These are phyloP conservation scores for Neuroterus valhalla DNA, from an alignment of 1,140 invertebrate genomes.

Conservation along the genomic window DNA sequence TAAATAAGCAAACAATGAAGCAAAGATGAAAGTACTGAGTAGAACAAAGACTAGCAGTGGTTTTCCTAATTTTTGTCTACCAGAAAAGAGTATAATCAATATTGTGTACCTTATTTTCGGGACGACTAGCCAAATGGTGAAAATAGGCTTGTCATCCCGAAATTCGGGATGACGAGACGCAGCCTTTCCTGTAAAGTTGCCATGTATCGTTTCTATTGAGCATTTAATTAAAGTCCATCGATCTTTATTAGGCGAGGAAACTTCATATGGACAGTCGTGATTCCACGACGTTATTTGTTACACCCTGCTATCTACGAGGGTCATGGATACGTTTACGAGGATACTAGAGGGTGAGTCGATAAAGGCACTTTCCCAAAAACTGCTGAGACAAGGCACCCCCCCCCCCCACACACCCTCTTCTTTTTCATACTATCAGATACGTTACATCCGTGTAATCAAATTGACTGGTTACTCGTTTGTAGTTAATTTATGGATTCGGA, in stretches of 20 bases:
- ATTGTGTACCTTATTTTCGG: no score
- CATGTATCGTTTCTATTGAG: constrained; percentile 52
- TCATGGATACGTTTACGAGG: constrained; percentile 70
- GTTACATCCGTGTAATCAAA: constrained; percentile 26
- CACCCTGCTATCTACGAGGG: constrained; percentile 52
- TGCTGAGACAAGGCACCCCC: constrained; percentile 62
- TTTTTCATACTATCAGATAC: constrained; percentile 24
- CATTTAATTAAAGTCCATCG: constrained; percentile 71
- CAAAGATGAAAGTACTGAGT: no score
- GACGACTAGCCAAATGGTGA: no score
- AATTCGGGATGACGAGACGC: no score
- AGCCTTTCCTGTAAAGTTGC: constrained; percentile 10
- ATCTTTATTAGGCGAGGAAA: constrained; percentile 67
- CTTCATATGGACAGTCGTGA: constrained; percentile 67
- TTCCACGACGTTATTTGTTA: constrained; percentile 61
- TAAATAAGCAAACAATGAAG: no score
- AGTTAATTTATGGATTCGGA: constrained; percentile 21
- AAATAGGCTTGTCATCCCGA: no score
- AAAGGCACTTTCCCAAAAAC: constrained; percentile 58
- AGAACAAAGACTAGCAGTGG: no score
- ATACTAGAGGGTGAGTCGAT: constrained; percentile 50
- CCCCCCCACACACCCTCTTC: constrained; percentile 46
- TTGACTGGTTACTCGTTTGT: constrained; percentile 25
- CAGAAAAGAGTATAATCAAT: no score
- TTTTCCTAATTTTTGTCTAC: no score